These are phyloP conservation scores for Brachypterus glaber DNA, from an alignment of 2,888 invertebrate genomes.

Conservation along the genomic window DNA sequence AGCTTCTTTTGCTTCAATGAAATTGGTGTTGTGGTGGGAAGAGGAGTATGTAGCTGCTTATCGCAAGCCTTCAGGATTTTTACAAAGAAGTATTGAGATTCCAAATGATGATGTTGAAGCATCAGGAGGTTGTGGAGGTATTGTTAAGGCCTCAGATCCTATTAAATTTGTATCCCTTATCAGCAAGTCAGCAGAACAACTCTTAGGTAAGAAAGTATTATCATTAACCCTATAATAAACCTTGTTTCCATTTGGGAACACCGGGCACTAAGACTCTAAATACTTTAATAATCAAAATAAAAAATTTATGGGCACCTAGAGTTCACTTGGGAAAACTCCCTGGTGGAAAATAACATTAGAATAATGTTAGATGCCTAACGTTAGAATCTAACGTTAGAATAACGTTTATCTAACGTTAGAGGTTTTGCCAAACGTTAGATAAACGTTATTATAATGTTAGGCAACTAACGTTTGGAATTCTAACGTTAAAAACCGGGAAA, in stretches of 20 bases:
- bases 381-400: no score
- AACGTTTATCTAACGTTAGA: no score
- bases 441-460: no score
- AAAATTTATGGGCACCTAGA: no score
- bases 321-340: no score
- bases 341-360: no score
- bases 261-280: neutral
- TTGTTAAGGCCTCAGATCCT: slow-evolving; percentile 68
- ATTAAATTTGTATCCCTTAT: slow-evolving; percentile 62
- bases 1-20: slow-evolving; percentile 75
- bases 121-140: slow-evolving; percentile 43
- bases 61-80: slow-evolving; percentile 51
- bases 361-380: no score
- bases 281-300: neutral
- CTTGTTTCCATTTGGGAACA: no score
- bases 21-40: slow-evolving; percentile 80
- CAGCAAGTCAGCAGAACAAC: slow-evolving; percentile 62
- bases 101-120: slow-evolving; percentile 39
- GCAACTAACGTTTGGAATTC: no score
- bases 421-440: no score
- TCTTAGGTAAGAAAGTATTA: slow-evolving; percentile 54
- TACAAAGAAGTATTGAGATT: slow-evolving; percentile 23
- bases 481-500: no score
- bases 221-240: no score
- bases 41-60: slow-evolving; percentile 72